Percentiles rank a stretch among this genome's conserved stretches.
Conservation (phyloP, 2,888 invertebrate genomes). For the Himalopsyche japonica region DNA sequence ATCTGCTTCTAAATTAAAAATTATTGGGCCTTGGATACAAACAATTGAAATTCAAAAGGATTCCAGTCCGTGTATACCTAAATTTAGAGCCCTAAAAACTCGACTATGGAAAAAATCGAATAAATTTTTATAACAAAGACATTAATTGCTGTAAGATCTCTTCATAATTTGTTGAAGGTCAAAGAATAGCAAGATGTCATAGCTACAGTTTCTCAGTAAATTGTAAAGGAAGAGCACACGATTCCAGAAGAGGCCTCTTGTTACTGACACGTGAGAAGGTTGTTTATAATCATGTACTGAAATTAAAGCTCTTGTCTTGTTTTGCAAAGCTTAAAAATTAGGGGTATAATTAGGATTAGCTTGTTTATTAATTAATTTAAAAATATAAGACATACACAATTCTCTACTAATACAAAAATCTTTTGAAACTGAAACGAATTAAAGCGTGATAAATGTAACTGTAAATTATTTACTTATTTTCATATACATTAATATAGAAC, state of each 20-base stretch:
- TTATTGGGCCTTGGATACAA: no score
- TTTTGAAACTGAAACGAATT: no score
- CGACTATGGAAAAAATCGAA: no score
- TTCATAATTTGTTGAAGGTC: not conserved
- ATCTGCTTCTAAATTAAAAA: no score
- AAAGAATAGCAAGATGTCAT: not conserved
- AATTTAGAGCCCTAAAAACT: no score
- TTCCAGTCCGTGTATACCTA: no score
- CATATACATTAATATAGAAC: no score
- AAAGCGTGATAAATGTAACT: no score
- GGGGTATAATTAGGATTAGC: not conserved
- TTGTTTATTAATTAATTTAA: not conserved
- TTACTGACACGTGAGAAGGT: not conserved
- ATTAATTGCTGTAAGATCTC: not conserved
- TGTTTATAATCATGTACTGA: not conserved
- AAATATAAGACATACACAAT: not conserved
- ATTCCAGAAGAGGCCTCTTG: not conserved
- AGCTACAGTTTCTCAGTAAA: not conserved
- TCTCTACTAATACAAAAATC: no score
- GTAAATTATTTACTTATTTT: no score
- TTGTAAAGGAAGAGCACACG: not conserved
- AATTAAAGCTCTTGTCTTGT: not conserved
- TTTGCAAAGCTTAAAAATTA: not conserved
- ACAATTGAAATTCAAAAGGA: no score
- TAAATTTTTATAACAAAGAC: no score